These are phyloP conservation scores for Tetragnatha versicolor DNA, from an alignment of 1,140 invertebrate species.

Conservation along the genomic window DNA sequence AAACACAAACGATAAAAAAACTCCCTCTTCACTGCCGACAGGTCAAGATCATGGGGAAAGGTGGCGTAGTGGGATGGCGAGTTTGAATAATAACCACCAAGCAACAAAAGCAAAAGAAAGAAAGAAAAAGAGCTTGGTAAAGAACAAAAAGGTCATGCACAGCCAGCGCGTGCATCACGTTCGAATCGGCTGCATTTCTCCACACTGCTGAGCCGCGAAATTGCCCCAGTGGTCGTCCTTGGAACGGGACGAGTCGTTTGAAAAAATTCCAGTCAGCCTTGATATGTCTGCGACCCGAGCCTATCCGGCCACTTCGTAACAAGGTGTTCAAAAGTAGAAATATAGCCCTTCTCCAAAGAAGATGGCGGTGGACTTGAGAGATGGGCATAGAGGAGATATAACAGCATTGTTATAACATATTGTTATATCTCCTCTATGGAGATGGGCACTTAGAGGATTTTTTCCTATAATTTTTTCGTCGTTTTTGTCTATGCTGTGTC, in stretches of 20 bases:
- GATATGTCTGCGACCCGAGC: constrained; percentile 29
- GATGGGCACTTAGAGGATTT: no score
- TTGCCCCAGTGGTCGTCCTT: constrained; percentile 39
- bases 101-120: background rate
- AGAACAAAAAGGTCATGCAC: constrained; percentile 11
- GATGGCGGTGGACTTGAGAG: no score
- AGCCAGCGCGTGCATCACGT: constrained; percentile 18
- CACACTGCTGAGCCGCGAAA: constrained; percentile 25
- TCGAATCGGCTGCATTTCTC: constrained; percentile 40
- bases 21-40: background rate
- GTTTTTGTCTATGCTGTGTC: no score
- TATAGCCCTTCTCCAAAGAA: no score
- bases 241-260: constrained; percentile 30
- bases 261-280: constrained; percentile 32
- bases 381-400: no score
- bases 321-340: constrained; percentile 24
- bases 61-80: background rate
- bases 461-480: no score
- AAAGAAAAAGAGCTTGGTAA: background rate
- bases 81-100: background rate
- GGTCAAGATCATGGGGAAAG: constrained; percentile 42
- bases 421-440: no score
- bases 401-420: no score
- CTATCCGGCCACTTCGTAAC: constrained; percentile 18
- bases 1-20: no score